These are phyloP conservation scores for Schizotus pectinicornis DNA, from an alignment of 2,888 invertebrate genomes.

Conservation along the genomic window DNA sequence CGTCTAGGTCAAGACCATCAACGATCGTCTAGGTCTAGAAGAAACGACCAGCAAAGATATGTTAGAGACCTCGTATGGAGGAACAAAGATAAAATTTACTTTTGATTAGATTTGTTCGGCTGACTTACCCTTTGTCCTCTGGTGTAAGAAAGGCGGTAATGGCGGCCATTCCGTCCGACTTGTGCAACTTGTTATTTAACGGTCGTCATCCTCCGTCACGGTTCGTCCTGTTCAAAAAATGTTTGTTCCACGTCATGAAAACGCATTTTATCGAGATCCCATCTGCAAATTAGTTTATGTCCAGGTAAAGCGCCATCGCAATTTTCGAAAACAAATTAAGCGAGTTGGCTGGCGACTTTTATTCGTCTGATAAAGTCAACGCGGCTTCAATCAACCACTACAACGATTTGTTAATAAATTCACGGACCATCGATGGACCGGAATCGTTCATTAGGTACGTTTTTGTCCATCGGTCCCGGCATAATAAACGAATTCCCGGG, in stretches of 20 bases:
- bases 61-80: too few relatives aligned
- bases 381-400: conserved; percentile 18
- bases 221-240: background rate
- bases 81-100: too few relatives aligned
- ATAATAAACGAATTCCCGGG: too few relatives aligned
- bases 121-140: conserved; percentile 41
- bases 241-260: background rate
- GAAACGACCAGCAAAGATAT: too few relatives aligned
- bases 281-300: conserved; percentile 10
- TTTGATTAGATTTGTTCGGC: background rate
- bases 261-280: conserved; percentile 7
- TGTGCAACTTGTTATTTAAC: conserved; percentile 10
- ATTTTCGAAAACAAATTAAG: background rate
- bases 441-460: too few relatives aligned
- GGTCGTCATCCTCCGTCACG: conserved; percentile 3
- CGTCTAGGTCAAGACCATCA: too few relatives aligned
- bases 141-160: conserved; percentile 39
- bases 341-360: background rate
- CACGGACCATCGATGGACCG: conserved; percentile 14
- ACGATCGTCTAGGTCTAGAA: too few relatives aligned
- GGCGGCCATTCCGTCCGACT: conserved; percentile 33
- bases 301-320: conserved; percentile 1
- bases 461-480: too few relatives aligned
- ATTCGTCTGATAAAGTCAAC: conserved; percentile 13
- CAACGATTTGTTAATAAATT: conserved; percentile 23